Conservation (phyloP, 2,888 invertebrate genomes). For the Celastrina argiolus region DNA sequence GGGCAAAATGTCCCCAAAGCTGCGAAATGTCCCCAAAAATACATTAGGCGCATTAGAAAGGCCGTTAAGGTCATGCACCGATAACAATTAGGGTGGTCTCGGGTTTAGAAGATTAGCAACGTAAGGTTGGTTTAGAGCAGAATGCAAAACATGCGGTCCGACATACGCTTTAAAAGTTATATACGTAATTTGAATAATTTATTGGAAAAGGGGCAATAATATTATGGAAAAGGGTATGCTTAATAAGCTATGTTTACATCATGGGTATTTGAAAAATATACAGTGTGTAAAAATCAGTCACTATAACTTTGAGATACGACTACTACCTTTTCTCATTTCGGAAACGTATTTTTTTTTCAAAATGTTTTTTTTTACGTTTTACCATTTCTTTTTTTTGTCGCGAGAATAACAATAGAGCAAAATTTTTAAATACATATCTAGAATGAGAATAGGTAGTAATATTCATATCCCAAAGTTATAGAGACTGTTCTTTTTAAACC, state of each 20-base stretch:
- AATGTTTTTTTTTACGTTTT: too few relatives aligned
- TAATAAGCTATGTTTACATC: not conserved
- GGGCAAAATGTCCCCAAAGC: conserved; percentile 51
- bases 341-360: too few relatives aligned
- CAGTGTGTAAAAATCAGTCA: conserved; percentile 10
- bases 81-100: conserved; percentile 75
- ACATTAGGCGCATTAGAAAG: conserved; percentile 76
- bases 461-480: too few relatives aligned
- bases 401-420: too few relatives aligned
- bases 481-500: too few relatives aligned
- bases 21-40: conserved; percentile 77
- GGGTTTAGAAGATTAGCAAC: conserved; percentile 71
- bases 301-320: too few relatives aligned
- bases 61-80: conserved; percentile 71
- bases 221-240: not conserved
- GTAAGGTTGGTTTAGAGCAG: conserved; percentile 55
- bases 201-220: conserved; percentile 12
- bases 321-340: too few relatives aligned
- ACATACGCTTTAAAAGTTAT: conserved; percentile 13
- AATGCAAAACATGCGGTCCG: conserved; percentile 13
- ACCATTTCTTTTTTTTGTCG: too few relatives aligned
- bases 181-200: conserved; percentile 4
- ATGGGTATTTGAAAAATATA: conserved; percentile 3
- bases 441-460: too few relatives aligned
- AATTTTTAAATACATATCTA: too few relatives aligned